Conservation (phyloP, 2,797 vertebrate genomes). For the Spatula clypeata region DNA sequence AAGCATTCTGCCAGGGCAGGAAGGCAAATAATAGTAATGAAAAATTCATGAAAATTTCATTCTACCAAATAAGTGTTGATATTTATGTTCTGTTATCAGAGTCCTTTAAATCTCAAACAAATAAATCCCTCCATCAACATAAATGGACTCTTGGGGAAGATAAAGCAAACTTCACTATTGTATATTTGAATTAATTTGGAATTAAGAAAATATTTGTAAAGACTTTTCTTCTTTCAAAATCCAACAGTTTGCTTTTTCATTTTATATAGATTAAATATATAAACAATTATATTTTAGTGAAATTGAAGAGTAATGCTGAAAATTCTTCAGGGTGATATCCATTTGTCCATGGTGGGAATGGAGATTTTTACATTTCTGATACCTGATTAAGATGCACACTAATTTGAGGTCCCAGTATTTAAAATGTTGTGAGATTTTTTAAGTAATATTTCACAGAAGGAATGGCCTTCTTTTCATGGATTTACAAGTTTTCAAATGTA, state of each 20-base stretch:
- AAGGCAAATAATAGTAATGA: constrained; percentile 26
- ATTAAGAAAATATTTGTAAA: neutral
- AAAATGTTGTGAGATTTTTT: neutral
- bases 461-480: neutral
- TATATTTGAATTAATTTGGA: neutral
- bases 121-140: constrained; percentile 30
- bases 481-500: neutral
- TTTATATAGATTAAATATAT: constrained; percentile 3
- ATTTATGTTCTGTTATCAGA: constrained; percentile 24
- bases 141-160: constrained; percentile 17
- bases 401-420: neutral
- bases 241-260: constrained; percentile 14
- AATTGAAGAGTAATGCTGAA: neutral
- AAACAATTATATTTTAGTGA: neutral
- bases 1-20: constrained; percentile 2
- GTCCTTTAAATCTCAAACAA: constrained; percentile 28
- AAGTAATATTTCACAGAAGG: neutral
- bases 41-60: constrained; percentile 14
- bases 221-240: constrained; percentile 6
- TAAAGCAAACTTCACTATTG: neutral
- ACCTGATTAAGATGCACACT: neutral
- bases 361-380: neutral
- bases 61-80: constrained; percentile 8
- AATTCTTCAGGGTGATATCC: neutral
- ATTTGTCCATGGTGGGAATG: neutral